Evolutionary conservation across 2,797 vertebrate species (phyloP).

Genomic region (Acanthiza pusilla): DNA sequence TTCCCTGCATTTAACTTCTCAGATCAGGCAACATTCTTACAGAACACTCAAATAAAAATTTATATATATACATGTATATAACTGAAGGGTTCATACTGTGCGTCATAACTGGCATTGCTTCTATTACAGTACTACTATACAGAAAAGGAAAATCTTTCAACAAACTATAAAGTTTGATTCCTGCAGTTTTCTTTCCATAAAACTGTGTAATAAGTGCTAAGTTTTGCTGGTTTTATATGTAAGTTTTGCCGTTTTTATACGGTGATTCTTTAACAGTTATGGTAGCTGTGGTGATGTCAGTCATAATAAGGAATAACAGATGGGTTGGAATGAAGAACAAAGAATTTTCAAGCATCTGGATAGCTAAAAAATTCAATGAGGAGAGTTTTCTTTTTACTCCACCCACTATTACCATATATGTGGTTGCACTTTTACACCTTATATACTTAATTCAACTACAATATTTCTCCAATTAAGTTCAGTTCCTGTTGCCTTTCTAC

Average conservation of each 20-base stretch:
- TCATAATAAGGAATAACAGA: conserved; percentile 36
- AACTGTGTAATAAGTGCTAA: conserved; percentile 14
- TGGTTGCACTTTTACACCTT: conserved; percentile 3
- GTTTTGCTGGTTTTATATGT: conserved; percentile 25
- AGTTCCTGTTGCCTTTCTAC: neutral
- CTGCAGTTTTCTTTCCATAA: conserved; percentile 51
- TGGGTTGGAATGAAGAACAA: conserved; percentile 44
- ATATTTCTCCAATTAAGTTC: neutral
- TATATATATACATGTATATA: neutral
- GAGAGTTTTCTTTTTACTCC: neutral
- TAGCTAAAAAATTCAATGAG: neutral
- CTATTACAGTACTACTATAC: neutral
- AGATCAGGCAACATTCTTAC: neutral
- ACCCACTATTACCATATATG: neutral
- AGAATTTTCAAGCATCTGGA: conserved; percentile 41
- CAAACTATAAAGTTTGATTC: conserved; percentile 48
- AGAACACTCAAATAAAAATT: conserved; percentile 19
- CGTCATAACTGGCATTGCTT: conserved; percentile 35
- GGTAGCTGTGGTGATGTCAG: conserved; percentile 50
- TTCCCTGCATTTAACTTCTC: neutral
- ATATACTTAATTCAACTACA: neutral
- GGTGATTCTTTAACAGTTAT: conserved; percentile 16
- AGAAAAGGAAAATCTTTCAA: conserved; percentile 49
- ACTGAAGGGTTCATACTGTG: neutral
- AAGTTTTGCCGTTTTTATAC: conserved; percentile 51